Conservation (phyloP, 2,888 invertebrate genomes). For the Alcis repandata region DNA sequence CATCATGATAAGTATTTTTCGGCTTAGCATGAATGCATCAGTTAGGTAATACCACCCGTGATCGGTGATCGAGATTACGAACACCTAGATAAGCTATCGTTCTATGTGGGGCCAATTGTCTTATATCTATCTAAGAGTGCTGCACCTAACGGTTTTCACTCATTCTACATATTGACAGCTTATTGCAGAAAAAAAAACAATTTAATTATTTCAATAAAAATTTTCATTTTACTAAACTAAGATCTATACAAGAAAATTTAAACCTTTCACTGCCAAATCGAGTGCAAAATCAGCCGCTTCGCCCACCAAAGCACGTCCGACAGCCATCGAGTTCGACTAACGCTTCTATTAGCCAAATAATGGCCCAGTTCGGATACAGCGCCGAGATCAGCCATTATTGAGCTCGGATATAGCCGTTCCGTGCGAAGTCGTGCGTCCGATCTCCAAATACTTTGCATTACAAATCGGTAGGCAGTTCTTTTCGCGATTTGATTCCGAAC, state of each 20-base stretch:
- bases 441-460: slow-evolving; percentile 72
- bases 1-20: no score
- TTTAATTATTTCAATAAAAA: no score
- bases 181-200: no score
- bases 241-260: background rate
- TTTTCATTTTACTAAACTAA: no score
- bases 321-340: slow-evolving; percentile 1
- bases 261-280: slow-evolving; percentile 24
- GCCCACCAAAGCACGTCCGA: slow-evolving; percentile 41
- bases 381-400: slow-evolving; percentile 29
- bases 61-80: no score
- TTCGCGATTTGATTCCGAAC: slow-evolving; percentile 74
- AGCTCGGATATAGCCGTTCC: slow-evolving; percentile 40
- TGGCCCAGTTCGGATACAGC: slow-evolving; percentile 24
- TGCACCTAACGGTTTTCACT: no score
- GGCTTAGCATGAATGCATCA: no score
- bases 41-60: no score
- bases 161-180: no score
- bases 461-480: slow-evolving; percentile 80
- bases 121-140: background rate
- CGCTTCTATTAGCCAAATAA: slow-evolving; percentile 7
- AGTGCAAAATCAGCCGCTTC: slow-evolving; percentile 43
- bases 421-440: slow-evolving; percentile 42
- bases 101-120: background rate
- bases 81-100: no score